These are phyloP conservation scores for Gobio gobio DNA, from an alignment of 2,113 vertebrate genomes.

Conservation along the genomic window DNA sequence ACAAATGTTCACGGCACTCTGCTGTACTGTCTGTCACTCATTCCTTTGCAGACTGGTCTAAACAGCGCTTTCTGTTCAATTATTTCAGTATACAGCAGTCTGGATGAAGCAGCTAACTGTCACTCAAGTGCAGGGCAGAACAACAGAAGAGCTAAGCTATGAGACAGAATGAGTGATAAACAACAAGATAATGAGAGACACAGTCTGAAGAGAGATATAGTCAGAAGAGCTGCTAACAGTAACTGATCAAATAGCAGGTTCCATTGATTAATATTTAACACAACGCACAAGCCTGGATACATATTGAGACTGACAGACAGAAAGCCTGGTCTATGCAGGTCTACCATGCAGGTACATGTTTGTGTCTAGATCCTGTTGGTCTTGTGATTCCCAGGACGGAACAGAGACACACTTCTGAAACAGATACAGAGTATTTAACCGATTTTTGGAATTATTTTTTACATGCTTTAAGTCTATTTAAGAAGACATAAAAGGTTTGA, in stretches of 20 bases:
- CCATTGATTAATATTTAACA: background rate
- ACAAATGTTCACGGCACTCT: background rate
- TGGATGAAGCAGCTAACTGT: conserved; percentile 40
- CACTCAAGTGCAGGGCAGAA: conserved; percentile 46
- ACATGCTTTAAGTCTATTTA: background rate
- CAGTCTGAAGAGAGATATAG: background rate
- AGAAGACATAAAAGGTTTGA: background rate
- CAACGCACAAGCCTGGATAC: background rate
- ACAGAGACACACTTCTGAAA: background rate
- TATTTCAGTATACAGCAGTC: conserved; percentile 46
- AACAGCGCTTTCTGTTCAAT: conserved; percentile 43
- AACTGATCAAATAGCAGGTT: conserved; percentile 45
- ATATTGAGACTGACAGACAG: background rate
- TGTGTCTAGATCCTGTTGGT: background rate
- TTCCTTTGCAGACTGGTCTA: conserved; percentile 26
- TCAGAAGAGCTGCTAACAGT: background rate
- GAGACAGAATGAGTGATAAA: conserved; percentile 19
- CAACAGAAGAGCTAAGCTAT: conserved; percentile 21
- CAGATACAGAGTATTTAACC: background rate
- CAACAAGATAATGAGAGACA: conserved; percentile 18
- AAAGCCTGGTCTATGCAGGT: too few relatives aligned
- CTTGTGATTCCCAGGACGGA: background rate
- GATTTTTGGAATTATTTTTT: background rate
- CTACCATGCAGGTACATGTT: background rate
- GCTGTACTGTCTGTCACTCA: conserved; percentile 10